Evolutionary conservation across 1,140 invertebrate species (phyloP).

Genomic region (Megalopta genalis): DNA sequence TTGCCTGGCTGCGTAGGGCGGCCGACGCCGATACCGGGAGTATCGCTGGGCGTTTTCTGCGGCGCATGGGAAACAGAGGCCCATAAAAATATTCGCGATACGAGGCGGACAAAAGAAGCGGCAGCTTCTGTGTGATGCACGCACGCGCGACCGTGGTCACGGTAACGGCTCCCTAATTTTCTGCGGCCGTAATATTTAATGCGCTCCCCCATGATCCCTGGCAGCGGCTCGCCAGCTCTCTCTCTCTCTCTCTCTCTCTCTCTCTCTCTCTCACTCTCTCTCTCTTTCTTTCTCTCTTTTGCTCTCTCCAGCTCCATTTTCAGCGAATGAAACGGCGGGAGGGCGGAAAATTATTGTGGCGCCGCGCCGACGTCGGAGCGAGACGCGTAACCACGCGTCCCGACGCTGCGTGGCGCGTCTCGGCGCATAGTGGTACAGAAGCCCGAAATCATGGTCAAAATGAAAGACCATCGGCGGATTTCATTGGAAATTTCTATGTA

Average conservation of each 20-base stretch:
- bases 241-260: no score
- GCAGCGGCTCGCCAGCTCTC: neutral
- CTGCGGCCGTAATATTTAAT: slow-evolving; percentile 71
- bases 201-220: slow-evolving; percentile 27
- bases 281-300: no score
- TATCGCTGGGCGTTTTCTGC: no score
- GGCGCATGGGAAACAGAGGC: neutral
- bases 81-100: slow-evolving; percentile 29
- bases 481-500: no score
- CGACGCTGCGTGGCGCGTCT: no score
- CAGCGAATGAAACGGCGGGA: slow-evolving; percentile 29
- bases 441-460: no score
- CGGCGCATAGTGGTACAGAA: no score
- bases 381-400: slow-evolving; percentile 33
- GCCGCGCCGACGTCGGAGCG: slow-evolving; percentile 53
- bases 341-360: slow-evolving; percentile 73
- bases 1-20: slow-evolving; percentile 18
- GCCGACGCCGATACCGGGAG: neutral
- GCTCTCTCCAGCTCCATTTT: slow-evolving; percentile 26
- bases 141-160: neutral
- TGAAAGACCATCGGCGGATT: no score
- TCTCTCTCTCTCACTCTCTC: neutral
- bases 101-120: no score
- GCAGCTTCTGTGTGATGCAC: neutral
- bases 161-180: slow-evolving; percentile 69